Evolutionary conservation across 2,113 vertebrate species (phyloP), one percentile per base, ranked within the genome.

Genomic region (Neolamprologus kungweensis): DNA sequence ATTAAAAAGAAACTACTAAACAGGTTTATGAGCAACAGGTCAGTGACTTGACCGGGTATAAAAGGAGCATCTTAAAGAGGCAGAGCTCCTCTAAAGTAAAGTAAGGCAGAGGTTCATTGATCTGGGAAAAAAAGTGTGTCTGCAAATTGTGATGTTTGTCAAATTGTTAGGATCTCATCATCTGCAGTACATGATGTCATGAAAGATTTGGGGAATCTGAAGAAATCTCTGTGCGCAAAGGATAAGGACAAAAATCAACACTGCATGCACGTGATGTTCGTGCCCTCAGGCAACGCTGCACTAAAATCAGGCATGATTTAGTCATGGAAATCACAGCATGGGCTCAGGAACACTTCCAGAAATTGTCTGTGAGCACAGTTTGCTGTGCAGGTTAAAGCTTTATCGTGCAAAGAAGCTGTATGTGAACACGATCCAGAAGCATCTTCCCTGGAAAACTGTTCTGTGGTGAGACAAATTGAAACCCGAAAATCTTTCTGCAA

Each of bases 81-180:
- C 40, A 7, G 63, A 68, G 68, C 23, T 47, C 23, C 40, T 73
- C 68, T 45, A 45, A 47, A 47, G 68, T 47, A 73, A 47, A 45
- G 40, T 0, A 0, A 17, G 4, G 0, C 68, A 17, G 21, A 73
- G 13, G 68, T 45, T 73, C 9, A 2, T 7, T 16, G 23, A 73
- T 73, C 37, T 73, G 8, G 21, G 23, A 21, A 17, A 42, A 60
- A 63, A 63, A 35, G 3, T 23, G 19, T 37, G 11, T 37, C 33
- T 37, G 11, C 33, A 5, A 40, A 37, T 0, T 35, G 60, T 65
- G 10, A 13, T 21, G 60, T 65, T 65, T 37, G 33, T 65, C 60
- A 5, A 60, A 60, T 60, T 33, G 8, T 33, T 17, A 19, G 28
- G 28, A 28, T 19, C 5, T 33, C 28, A 63, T 63, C 60, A 65